Conservation (phyloP, 2,888 invertebrate species). For the Sarcophaga variegata region DNA sequence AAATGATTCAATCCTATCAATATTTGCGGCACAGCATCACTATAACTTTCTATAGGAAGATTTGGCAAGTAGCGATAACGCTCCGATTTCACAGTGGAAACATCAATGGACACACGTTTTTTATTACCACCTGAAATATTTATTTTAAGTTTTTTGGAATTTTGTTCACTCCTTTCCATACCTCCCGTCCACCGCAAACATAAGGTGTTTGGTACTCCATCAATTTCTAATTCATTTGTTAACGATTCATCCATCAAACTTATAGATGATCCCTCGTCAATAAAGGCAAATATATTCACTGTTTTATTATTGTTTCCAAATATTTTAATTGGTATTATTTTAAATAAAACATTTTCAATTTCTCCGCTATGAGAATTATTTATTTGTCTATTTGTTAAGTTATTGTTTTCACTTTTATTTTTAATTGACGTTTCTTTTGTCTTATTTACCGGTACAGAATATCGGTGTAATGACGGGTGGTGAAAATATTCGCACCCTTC, state of each 20-base stretch:
- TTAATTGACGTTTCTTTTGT: background rate
- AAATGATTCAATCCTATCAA: constrained; percentile 28
- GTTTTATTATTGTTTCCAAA: constrained; percentile 19
- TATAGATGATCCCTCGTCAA: background rate
- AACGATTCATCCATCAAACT: constrained; percentile 20
- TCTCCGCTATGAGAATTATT: constrained; percentile 1
- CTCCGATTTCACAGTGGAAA: constrained; percentile 22
- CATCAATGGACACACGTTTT: background rate
- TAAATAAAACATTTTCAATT: constrained; percentile 16
- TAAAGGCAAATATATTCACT: background rate
- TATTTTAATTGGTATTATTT: constrained; percentile 39
- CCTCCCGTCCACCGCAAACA: constrained; percentile 41
- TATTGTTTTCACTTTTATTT: background rate
- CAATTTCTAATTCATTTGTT: background rate
- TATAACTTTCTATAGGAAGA: constrained; percentile 22
- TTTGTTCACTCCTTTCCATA: constrained; percentile 33
- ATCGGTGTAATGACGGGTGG: constrained; percentile 36
- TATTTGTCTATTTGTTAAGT: background rate
- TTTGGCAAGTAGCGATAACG: constrained; percentile 21
- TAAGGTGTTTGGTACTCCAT: constrained; percentile 2
- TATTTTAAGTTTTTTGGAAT: constrained; percentile 9
- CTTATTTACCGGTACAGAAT: background rate
- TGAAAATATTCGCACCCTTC: constrained; percentile 31
- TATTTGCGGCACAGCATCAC: constrained; percentile 25
- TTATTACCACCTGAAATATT: constrained; percentile 41